Conservation (phyloP, 2,888 invertebrate species). For the Drosophila peninsularis region DNA sequence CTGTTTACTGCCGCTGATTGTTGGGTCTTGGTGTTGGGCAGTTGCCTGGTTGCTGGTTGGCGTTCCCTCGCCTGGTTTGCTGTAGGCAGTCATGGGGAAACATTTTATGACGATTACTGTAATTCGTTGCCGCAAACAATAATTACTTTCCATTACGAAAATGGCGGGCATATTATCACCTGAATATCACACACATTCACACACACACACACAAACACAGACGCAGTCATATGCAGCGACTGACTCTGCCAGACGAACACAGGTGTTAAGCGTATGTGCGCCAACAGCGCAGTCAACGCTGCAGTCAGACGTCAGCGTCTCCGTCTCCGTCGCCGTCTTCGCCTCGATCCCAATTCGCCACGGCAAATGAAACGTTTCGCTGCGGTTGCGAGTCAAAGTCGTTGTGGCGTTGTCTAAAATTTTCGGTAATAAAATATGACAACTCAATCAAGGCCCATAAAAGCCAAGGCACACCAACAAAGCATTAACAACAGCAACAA, state of each 20-base stretch:
- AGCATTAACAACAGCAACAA: conserved; percentile 35
- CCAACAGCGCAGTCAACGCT: conserved; percentile 9
- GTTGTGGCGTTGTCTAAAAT: conserved; percentile 79
- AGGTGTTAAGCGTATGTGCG: conserved; percentile 72
- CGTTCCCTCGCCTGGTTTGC: conserved; percentile 63
- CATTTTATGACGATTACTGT: conserved; percentile 84
- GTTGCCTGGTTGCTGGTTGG: conserved; percentile 34
- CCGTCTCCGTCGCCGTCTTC: background rate
- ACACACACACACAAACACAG: conserved; percentile 15
- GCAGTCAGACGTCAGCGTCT: conserved; percentile 21
- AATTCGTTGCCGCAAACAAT: conserved; percentile 83
- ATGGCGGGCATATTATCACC: conserved; percentile 85
- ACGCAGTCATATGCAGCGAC: conserved; percentile 13
- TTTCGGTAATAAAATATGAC: conserved; percentile 84
- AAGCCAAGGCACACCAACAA: conserved; percentile 56
- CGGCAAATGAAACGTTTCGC: conserved; percentile 60
- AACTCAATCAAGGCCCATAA: conserved; percentile 83
- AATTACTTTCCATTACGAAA: conserved; percentile 84
- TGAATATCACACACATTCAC: conserved; percentile 81
- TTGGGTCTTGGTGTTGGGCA: conserved; percentile 61
- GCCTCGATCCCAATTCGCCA: conserved; percentile 53
- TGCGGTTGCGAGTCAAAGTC: conserved; percentile 51
- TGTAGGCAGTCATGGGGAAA: conserved; percentile 84
- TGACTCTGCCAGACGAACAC: conserved; percentile 54
- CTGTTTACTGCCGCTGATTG: conserved; percentile 73